These are phyloP conservation scores for Sebastes trivittatus DNA, from an alignment of 2,797 vertebrate species.

Conservation along the genomic window DNA sequence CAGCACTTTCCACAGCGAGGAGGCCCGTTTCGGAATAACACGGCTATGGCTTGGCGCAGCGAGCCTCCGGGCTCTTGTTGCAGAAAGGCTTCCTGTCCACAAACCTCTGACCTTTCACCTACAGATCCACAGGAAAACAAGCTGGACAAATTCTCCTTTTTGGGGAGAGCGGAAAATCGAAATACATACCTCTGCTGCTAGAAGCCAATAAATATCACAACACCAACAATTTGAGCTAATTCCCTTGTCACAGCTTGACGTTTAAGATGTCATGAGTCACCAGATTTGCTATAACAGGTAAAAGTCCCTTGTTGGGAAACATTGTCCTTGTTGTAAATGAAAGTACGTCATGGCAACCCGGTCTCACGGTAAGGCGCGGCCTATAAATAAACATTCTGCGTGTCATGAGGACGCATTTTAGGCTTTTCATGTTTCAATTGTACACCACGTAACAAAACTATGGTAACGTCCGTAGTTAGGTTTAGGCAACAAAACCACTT, in stretches of 20 bases:
- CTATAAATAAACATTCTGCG: no score
- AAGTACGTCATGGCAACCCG: neutral
- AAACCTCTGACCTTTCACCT: slow-evolving; percentile 57
- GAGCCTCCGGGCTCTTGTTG: slow-evolving; percentile 41
- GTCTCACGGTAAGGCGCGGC: no score
- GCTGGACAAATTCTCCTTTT: neutral
- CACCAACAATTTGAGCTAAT: neutral
- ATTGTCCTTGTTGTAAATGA: neutral
- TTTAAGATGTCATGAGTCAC: neutral
- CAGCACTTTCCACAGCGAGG: slow-evolving; percentile 43
- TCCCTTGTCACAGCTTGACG: neutral
- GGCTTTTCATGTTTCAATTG: no score
- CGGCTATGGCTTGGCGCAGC: slow-evolving; percentile 7
- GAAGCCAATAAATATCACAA: neutral
- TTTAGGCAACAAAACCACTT: no score
- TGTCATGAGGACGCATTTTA: no score
- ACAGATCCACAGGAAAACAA: slow-evolving; percentile 36
- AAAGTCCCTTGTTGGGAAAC: neutral
- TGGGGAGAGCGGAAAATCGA: neutral
- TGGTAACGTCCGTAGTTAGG: no score
- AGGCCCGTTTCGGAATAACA: slow-evolving; percentile 52
- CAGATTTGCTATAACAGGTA: neutral
- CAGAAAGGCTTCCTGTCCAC: slow-evolving; percentile 46
- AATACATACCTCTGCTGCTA: neutral
- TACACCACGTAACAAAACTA: no score